Evolutionary conservation across 2,888 invertebrate genomes (phyloP).

Genomic region (Eudasyphora cyanicolor): DNA sequence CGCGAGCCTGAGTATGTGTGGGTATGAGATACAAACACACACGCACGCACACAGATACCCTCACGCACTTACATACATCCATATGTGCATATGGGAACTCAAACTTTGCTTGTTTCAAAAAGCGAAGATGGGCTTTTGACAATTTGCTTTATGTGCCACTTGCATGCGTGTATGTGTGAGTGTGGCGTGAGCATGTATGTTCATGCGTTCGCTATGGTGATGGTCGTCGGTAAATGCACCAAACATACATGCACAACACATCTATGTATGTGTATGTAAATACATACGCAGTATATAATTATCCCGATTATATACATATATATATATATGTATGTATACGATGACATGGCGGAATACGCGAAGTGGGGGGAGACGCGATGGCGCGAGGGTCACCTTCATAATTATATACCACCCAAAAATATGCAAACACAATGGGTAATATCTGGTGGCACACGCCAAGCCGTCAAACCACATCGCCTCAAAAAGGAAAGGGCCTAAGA

Average conservation of each 20-base stretch:
- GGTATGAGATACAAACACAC: not conserved
- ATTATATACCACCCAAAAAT: conserved; percentile 65
- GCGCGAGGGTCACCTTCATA: conserved; percentile 49
- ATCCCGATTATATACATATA: conserved; percentile 57
- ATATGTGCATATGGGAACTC: conserved; percentile 38
- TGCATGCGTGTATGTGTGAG: not conserved
- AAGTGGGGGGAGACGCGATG: too few species aligned
- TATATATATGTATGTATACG: not conserved
- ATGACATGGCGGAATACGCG: not conserved
- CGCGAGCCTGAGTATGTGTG: not conserved
- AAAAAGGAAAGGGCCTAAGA: conserved; percentile 13
- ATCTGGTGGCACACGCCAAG: conserved; percentile 36
- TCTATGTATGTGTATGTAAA: conserved; percentile 11
- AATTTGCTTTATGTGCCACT: conserved; percentile 58
- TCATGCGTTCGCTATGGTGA: conserved; percentile 15
- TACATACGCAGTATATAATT: conserved; percentile 50
- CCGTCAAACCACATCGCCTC: conserved; percentile 16
- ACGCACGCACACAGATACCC: not conserved
- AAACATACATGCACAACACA: too few species aligned
- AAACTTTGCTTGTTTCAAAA: conserved; percentile 59
- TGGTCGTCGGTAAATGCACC: not conserved
- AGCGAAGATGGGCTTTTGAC: conserved; percentile 65
- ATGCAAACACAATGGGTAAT: conserved; percentile 52
- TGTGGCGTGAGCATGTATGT: conserved; percentile 27
- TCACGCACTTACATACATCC: not conserved